A percentile compares a stretch with the other conserved stretches of the same genome.
These are phyloP conservation scores for Brenthis daphne DNA, from an alignment of 2,888 invertebrate species.

Conservation along the genomic window DNA sequence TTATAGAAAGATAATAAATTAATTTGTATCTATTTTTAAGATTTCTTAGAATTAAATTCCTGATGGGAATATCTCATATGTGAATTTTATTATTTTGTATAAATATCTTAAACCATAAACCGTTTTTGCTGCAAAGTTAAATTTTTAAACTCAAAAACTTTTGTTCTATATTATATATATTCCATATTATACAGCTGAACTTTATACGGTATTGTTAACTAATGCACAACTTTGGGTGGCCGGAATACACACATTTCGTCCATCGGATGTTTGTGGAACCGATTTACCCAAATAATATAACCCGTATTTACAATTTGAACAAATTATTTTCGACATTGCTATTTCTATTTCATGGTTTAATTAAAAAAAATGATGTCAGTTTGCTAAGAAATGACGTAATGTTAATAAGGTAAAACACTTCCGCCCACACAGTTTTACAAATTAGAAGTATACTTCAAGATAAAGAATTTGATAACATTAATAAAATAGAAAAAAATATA, in stretches of 20 bases:
- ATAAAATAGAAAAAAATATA: neutral
- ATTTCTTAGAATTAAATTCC: no score
- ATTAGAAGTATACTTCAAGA: neutral
- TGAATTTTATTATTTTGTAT: no score
- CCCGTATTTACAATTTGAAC: neutral
- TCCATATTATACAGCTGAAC: no score
- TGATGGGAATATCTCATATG: no score
- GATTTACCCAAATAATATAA: slow-evolving; percentile 28
- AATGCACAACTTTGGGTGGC: neutral
- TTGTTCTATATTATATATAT: no score
- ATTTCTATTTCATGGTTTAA: neutral
- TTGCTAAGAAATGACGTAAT: slow-evolving; percentile 9
- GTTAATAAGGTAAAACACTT: slow-evolving; percentile 16
- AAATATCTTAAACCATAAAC: no score
- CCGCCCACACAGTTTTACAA: slow-evolving; percentile 14
- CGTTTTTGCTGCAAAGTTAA: no score
- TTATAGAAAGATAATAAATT: no score
- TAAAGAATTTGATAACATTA: neutral
- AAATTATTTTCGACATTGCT: neutral
- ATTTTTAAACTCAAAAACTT: no score
- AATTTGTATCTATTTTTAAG: no score
- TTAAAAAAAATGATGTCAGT: slow-evolving; percentile 5
- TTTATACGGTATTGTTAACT: no score
- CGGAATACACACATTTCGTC: neutral
- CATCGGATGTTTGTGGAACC: slow-evolving; percentile 28